Conservation (phyloP, 2,888 invertebrate genomes). For the Sinotaia quadrata region DNA sequence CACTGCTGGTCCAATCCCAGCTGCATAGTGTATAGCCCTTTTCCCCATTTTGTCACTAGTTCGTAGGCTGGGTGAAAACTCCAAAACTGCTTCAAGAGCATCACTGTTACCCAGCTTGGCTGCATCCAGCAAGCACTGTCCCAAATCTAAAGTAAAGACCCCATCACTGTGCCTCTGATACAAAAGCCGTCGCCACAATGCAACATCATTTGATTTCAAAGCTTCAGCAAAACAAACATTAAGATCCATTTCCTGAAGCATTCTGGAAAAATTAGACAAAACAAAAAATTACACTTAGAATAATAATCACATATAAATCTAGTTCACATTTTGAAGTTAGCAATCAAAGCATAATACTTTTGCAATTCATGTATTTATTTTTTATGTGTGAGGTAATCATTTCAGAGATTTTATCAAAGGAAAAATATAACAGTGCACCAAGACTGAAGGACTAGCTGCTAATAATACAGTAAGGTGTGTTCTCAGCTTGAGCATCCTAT, state of each 20-base stretch:
- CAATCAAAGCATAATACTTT: too few relatives aligned
- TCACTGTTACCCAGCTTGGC: constrained; percentile 10
- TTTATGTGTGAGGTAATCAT: too few relatives aligned
- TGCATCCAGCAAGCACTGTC: constrained; percentile 16
- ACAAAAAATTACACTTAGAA: too few relatives aligned
- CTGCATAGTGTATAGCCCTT: constrained; percentile 49
- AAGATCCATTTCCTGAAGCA: neutral
- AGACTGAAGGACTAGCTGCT: too few relatives aligned
- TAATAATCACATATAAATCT: too few relatives aligned
- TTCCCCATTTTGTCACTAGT: constrained; percentile 34
- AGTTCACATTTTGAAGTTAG: too few relatives aligned
- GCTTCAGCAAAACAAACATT: neutral
- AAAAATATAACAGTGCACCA: too few relatives aligned
- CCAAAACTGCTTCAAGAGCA: constrained; percentile 26
- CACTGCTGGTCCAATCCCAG: constrained; percentile 37
- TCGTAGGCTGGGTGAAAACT: constrained; percentile 32
- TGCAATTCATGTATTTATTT: too few relatives aligned
- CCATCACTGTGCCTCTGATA: neutral
- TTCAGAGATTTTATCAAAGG: too few relatives aligned
- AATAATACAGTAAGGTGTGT: too few relatives aligned
- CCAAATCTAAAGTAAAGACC: neutral
- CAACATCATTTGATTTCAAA: neutral
- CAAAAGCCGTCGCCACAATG: neutral
- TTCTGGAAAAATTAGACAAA: too few relatives aligned
- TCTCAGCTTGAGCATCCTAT: too few relatives aligned